Evolutionary conservation across 2,797 vertebrate species (phyloP).

Genomic region (Pipistrellus pipistrellus): DNA sequence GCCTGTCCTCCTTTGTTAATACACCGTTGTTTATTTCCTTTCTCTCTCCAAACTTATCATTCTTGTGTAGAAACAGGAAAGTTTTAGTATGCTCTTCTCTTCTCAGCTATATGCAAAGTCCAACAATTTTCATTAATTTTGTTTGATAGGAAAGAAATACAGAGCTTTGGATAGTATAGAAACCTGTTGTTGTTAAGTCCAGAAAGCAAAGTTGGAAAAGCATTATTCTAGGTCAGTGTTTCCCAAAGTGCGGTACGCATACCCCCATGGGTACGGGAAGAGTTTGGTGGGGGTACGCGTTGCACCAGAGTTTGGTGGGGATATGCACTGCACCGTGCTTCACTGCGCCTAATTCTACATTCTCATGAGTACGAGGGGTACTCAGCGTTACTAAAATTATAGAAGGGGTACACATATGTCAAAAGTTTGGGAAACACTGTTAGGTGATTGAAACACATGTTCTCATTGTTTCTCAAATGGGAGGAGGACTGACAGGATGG

Average conservation of each 20-base stretch:
- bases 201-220: not conserved
- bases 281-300: too few species aligned
- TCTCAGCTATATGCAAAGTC: not conserved
- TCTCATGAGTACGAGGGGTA: too few species aligned
- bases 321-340: too few species aligned
- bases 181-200: not conserved
- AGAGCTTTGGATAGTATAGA: not conserved
- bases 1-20: not conserved
- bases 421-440: too few species aligned
- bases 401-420: too few species aligned
- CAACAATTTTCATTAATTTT: constrained; percentile 23
- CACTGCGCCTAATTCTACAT: too few species aligned
- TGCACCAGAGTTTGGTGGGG: too few species aligned
- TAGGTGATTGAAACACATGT: not conserved
- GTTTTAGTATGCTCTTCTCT: not conserved
- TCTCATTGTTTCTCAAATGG: not conserved
- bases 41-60: not conserved
- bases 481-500: not conserved
- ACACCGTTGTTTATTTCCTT: not conserved
- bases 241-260: too few species aligned
- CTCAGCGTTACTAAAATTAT: too few species aligned
- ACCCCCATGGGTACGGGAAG: too few species aligned
- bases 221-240: not conserved
- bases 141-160: not conserved
- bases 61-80: not conserved